Base-by-base conservation (phyloP, 2,888 invertebrate species). In the Thysanoteuthis rhombus region DNA sequence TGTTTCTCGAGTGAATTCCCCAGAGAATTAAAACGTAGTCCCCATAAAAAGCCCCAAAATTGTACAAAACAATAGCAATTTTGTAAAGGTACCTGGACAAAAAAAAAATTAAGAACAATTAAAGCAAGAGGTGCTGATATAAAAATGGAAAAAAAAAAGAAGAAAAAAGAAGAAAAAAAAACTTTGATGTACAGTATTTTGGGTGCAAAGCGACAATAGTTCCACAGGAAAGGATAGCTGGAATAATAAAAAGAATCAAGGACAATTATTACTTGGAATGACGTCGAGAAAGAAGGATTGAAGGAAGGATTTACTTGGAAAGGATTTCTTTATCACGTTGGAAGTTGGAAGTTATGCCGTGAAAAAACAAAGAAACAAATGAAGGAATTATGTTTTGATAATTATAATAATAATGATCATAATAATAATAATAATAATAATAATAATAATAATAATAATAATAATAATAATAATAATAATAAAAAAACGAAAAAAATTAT, bases 371-470 rank as follows among this genome's bases (percentile, higher is more conserved):
- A 47, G n/a, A n/a, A n/a, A 16, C 32, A 75, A n/a, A 19, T 12
- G n/a, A n/a, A 75, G 6, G 22, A 58, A 58, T 58, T 2, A 25
- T 58, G 25, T 25, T 22, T 25, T 28, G 25, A 52, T 3, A 25
- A 52, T 19, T 3, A 22, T 52, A 52, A 58, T 58, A 58, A 58
- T 58, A 58, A 58, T 58, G 32, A 58, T 58, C 28, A 58, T 58
- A 58, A 75, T 75, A 75, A 75, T n/a, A 75, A 75, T 75, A n/a
- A 75, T n/a, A 75, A 75, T 75, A 75, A 75, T 75, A 75, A 75
- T 75, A 75, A 75, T 75, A 58, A 58, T 25, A 58, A 58, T 58
- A 58, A 58, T 25, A 28, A 58, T 58, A 58, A 58, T 58, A 28
- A 58, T 58, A 58, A 58, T 58, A 58, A 25, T 58, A 58, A 1